These are phyloP conservation scores for Benthosema pterotum DNA, from an alignment of 2,797 vertebrate genomes.

Conservation along the genomic window DNA sequence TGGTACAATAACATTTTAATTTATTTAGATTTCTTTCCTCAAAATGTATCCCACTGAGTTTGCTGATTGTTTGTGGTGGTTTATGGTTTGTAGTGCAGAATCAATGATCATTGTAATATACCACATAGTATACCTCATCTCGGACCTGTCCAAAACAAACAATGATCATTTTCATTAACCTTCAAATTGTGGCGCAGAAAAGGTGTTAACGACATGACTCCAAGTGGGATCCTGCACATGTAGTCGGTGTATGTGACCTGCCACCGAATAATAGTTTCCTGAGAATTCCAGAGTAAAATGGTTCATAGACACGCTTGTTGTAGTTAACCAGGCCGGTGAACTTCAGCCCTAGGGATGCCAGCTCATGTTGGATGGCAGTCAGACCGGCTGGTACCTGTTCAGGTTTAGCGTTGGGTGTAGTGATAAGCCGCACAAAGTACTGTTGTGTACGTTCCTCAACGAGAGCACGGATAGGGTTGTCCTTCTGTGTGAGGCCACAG, in stretches of 20 bases:
- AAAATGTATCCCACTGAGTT: too few species aligned
- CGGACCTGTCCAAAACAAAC: too few species aligned
- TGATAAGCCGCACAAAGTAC: constrained; percentile 85
- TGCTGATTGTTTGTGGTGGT: too few species aligned
- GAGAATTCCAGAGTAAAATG: constrained; percentile 91
- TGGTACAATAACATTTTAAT: too few species aligned
- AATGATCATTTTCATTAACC: too few species aligned
- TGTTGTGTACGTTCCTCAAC: constrained; percentile 90
- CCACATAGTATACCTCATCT: too few species aligned
- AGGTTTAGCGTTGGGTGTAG: constrained; percentile 73
- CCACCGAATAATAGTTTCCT: constrained; percentile 86
- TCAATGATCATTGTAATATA: too few species aligned
- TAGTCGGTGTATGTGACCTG: constrained; percentile 21
- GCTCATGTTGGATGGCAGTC: constrained; percentile 83
- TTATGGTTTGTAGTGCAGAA: too few species aligned
- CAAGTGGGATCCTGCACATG: constrained; percentile 34
- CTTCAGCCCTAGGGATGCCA: constrained; percentile 81
- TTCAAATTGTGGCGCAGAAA: too few species aligned
- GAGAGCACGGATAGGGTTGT: constrained; percentile 86
- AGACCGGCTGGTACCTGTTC: constrained; percentile 86
- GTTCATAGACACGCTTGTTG: constrained; percentile 91
- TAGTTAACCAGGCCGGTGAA: constrained; percentile 88
- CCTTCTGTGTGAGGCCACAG: constrained; percentile 82
- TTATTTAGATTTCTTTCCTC: too few species aligned
- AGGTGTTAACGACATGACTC: constrained; percentile 32